These are phyloP conservation scores for Esox masquinongy DNA, from an alignment of 2,797 vertebrate species.

Conservation along the genomic window DNA sequence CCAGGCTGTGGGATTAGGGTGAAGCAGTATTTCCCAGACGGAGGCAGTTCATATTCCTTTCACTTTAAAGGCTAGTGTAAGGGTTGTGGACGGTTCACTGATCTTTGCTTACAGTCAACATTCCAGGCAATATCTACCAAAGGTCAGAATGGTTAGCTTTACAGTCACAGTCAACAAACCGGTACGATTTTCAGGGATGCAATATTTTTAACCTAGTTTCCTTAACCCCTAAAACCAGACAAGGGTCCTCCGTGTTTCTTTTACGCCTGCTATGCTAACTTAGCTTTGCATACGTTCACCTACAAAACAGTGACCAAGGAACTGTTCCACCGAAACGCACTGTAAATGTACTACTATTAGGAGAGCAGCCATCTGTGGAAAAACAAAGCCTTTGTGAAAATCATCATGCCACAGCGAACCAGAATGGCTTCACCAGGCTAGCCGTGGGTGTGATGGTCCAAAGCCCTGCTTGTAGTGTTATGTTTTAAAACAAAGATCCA, in stretches of 20 bases:
- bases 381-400: constrained; percentile 75
- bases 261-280: too few relatives aligned
- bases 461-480: constrained; percentile 34
- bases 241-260: background rate
- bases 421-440: constrained; percentile 75
- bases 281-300: background rate
- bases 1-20: background rate
- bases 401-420: constrained; percentile 71
- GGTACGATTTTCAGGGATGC: too few relatives aligned
- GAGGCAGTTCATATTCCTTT: background rate
- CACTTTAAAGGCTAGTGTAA: background rate
- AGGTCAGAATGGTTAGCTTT: background rate
- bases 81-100: background rate
- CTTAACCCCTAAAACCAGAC: too few relatives aligned
- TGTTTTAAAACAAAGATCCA: constrained; percentile 10
- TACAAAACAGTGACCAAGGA: background rate
- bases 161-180: background rate
- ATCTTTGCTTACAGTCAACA: background rate
- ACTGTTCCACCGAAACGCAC: constrained; percentile 17
- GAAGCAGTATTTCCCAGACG: background rate
- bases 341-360: constrained; percentile 14
- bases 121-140: background rate
- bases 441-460: constrained; percentile 64
- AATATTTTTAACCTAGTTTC: too few relatives aligned
- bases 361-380: constrained; percentile 44